Conservation (phyloP, 2,888 invertebrate species). For the Clusia tigrina region DNA sequence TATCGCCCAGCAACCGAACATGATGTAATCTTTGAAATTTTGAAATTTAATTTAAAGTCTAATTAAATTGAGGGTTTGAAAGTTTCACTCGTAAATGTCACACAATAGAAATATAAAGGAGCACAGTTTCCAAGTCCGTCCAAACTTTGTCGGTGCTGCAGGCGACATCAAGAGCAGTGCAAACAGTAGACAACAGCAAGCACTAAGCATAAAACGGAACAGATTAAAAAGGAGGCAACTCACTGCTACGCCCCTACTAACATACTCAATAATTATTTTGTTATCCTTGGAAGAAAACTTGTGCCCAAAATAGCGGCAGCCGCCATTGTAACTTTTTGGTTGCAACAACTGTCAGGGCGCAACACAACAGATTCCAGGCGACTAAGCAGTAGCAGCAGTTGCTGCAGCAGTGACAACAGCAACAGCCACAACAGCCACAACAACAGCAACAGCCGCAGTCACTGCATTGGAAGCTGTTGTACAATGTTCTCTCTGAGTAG, state of each 20-base stretch:
- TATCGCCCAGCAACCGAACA: no score
- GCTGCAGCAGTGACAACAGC: neutral
- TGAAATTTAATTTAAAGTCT: no score
- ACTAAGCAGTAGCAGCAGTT: neutral
- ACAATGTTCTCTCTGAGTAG: neutral
- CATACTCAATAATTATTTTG: constrained; percentile 26
- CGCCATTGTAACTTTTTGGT: neutral
- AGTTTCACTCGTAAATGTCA: constrained; percentile 13
- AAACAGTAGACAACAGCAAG: constrained; percentile 5
- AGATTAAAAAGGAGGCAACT: neutral
- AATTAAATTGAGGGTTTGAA: no score
- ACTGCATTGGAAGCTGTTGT: no score
- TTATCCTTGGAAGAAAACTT: constrained; percentile 14
- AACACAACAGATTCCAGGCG: constrained; percentile 14
- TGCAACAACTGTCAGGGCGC: constrained; percentile 10
- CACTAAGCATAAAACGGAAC: neutral
- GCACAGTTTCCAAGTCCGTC: constrained; percentile 16
- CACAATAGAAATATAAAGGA: constrained; percentile 4
- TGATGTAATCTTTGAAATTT: no score
- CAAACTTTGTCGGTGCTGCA: neutral
- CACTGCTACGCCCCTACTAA: neutral
- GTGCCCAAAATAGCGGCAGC: neutral
- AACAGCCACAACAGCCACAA: neutral
- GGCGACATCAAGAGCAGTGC: constrained; percentile 9
- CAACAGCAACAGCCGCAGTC: neutral